phyloP scores from a whole-genome alignment of 2,797 vertebrate genomes.

The Cuculus canorus region DNA sequence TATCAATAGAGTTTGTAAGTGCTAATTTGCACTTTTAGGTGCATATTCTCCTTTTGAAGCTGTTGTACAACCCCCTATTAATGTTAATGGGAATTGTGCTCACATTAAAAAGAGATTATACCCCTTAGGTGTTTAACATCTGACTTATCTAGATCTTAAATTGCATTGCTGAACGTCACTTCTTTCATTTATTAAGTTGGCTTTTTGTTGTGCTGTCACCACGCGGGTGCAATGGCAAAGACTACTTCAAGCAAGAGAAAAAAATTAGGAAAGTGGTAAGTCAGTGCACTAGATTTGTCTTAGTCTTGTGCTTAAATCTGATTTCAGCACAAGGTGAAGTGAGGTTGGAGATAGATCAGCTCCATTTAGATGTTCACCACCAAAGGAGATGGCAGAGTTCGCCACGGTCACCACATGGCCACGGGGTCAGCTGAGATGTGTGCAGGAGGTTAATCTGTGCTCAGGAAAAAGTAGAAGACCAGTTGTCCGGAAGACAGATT shows the following conservation, averaged over 20 bases:
- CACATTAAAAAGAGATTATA: slow-evolving; percentile 68
- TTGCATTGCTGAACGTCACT: slow-evolving; percentile 29
- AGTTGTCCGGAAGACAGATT: background rate
- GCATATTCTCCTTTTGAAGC: slow-evolving; percentile 58
- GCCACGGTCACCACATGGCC: background rate
- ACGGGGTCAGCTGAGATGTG: background rate
- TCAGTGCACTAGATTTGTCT: background rate
- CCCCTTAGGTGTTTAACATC: slow-evolving; percentile 72
- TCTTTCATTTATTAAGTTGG: slow-evolving; percentile 63
- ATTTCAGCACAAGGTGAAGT: background rate
- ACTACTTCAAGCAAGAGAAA: background rate
- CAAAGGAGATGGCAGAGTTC: background rate
- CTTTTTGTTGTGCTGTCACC: slow-evolving; percentile 45
- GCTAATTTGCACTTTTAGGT: slow-evolving; percentile 67
- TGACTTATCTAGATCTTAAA: slow-evolving; percentile 54
- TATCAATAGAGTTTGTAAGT: slow-evolving; percentile 57
- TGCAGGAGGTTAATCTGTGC: background rate
- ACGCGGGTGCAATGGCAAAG: background rate
- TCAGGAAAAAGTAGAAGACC: background rate
- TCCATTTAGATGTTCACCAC: background rate
- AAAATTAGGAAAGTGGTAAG: background rate
- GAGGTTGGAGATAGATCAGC: accelerated
- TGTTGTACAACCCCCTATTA: slow-evolving; percentile 21
- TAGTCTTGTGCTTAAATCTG: background rate
- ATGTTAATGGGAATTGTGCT: slow-evolving; percentile 72